Evolutionary conservation across 1,140 invertebrate species (phyloP), one percentile per base, ranked within the genome.

Genomic region (Caenorhabditis remanei): DNA sequence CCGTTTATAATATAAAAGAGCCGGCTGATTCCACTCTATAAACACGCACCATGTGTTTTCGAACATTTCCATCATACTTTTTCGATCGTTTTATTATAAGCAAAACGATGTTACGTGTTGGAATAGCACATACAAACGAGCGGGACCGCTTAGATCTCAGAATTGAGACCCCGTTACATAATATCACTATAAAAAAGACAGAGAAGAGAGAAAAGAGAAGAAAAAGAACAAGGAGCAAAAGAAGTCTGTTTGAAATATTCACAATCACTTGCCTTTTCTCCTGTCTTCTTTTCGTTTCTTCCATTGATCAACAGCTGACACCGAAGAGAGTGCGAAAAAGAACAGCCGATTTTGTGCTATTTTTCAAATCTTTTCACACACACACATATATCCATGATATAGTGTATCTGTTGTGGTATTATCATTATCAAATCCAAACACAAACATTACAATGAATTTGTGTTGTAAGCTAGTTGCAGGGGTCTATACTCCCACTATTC

Each of bases 341-440:
- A 79, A 79, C 71, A 50, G 71, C 9, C 71, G 71, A 79, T 79
- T 79, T 79, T 79, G 71, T 79, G 43, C 43, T 79, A 79, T 79
- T 79, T 79, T 79, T 79, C 71, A 79, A 79, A 79, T 79, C n/a
- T 79, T 79, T 79, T 79, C 71, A 50, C 71, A 79, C 71, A 32
- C 61, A 79, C 71, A 79, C 65, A 71, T 46, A 71, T 50, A 79
- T 79, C 46, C 46, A 79, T 79, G 71, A 79, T 50, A 79, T 79
- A 79, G 71, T 79, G 46, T 79, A 50, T 79, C 71, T 41, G 9
- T 11, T 63, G 83, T 61, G 83, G 83, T 63, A 61, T 58, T 21
- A 16, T 6, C 32, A 46, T 46, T 84, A 43, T 84, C 14, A 13
- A 11, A 3, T 41, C 32, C 2, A 21, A 41, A 16, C 2, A 56